Evolutionary conservation across 2,888 invertebrate genomes (phyloP).

Genomic region (Vanessa cardui): DNA sequence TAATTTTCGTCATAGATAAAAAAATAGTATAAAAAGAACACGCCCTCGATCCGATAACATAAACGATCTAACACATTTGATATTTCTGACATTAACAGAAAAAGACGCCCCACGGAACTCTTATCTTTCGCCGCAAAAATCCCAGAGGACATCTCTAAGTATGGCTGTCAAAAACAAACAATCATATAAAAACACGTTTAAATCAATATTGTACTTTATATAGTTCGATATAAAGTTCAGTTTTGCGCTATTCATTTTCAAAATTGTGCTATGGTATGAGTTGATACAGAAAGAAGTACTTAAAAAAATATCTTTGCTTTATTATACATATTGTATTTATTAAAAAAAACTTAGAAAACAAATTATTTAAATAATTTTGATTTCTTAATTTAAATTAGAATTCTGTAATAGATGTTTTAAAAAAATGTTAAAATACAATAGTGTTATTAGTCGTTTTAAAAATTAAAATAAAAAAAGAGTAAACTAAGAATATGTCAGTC

Average conservation of each 20-base stretch:
- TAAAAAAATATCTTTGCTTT: too few relatives aligned
- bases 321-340: too few relatives aligned
- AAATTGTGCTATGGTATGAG: too few relatives aligned
- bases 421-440: too few relatives aligned
- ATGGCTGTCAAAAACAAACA: slow-evolving; percentile 37
- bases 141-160: slow-evolving; percentile 39
- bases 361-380: too few relatives aligned
- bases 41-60: slow-evolving; percentile 5
- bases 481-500: too few relatives aligned
- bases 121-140: slow-evolving; percentile 44
- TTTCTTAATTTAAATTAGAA: too few relatives aligned
- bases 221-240: neutral
- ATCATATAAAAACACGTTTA: neutral
- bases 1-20: neutral
- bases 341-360: too few relatives aligned
- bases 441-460: too few relatives aligned
- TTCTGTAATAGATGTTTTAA: too few relatives aligned
- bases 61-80: slow-evolving; percentile 15
- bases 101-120: slow-evolving; percentile 38
- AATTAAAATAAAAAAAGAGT: too few relatives aligned
- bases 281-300: too few relatives aligned
- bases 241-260: neutral
- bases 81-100: slow-evolving; percentile 35
- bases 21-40: slow-evolving; percentile 1
- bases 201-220: slow-evolving; percentile 28